Base-by-base conservation (phyloP, 64 coral and sea anemone species). In the Trachythela sp. region DNA sequence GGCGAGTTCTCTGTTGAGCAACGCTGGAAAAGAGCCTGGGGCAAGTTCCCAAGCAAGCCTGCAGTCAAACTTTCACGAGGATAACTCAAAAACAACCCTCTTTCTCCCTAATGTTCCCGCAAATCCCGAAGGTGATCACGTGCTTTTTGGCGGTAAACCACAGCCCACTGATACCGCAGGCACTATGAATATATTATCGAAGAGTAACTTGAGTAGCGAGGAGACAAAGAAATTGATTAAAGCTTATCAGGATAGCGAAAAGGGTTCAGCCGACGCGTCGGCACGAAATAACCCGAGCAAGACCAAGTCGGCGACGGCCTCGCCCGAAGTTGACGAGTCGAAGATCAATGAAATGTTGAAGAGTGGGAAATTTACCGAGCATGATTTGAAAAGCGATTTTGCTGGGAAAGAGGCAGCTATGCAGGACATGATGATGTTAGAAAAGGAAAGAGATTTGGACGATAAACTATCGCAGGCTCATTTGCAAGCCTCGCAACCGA, bases 151-250 rank as follows among this genome's bases (percentile, higher is more conserved):
- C 26, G 56, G 56, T 64, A 18, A 64, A 26, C 26, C 56, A 26
- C 56, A 64, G 24, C 56, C 56, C 56, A 64, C 56, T 27, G 22
- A 64, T n/a, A 80, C 30, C 15, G 75, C 75, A 37, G 75, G 33
- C 2, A 80, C 37, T 4, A 80, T 80, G 75, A 30, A 35, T 22
- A 80, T 37, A 39, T 80, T 80, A 80, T 80, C 75, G 33, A 80
- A 80, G 15, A 80, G 75, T 36, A 80, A 80, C 75, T 20, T 80
- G 37, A 80, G 75, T 18, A 18, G 35, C 13, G 34, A 35, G 15
- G 75, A 80, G 75, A 80, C 9, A 39, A 37, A 15, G 75, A 80
- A 80, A 80, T 22, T 80, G 33, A 80, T 80, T 18, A 80, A 80
- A 15, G 75, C 9, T 37, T 80, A 80, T 38, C 30, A 80, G 15